These are phyloP conservation scores for Montifringilla adamsi DNA, from an alignment of 2,113 vertebrate genomes.

Conservation along the genomic window DNA sequence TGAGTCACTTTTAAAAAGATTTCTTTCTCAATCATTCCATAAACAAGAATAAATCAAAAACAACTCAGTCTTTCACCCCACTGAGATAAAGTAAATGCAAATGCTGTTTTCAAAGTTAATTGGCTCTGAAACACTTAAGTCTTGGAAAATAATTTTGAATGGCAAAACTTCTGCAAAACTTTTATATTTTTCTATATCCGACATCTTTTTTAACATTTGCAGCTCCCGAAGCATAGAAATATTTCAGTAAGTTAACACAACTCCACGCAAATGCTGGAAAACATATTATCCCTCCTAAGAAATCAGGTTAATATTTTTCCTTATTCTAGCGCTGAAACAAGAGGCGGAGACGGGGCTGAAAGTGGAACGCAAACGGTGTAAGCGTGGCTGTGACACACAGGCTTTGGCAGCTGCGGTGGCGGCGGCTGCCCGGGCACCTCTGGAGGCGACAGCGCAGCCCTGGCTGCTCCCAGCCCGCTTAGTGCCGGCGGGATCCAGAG, in stretches of 20 bases:
- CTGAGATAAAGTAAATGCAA: conserved; percentile 42
- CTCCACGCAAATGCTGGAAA: neutral
- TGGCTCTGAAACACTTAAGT: conserved; percentile 6
- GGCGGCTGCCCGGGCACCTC: neutral
- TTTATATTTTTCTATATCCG: neutral
- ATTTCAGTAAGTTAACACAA: neutral
- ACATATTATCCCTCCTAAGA: neutral
- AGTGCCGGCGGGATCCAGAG: rapidly evolving
- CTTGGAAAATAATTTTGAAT: conserved; percentile 11
- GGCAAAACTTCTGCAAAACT: neutral
- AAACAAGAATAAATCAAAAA: conserved; percentile 50
- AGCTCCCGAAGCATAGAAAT: neutral
- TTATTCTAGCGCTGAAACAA: neutral
- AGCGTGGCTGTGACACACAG: neutral
- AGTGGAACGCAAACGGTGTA: neutral
- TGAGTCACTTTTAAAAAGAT: neutral
- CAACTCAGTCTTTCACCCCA: conserved; percentile 29
- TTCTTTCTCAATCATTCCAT: conserved; percentile 31
- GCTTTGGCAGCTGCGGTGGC: neutral
- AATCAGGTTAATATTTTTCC: neutral
- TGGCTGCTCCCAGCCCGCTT: neutral
- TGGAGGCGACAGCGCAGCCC: neutral
- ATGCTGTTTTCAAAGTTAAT: conserved; percentile 21
- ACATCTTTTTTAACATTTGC: neutral
- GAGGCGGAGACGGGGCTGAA: neutral